phyloP scores from a whole-genome alignment of 2,888 invertebrate genomes.

The Drosophila putrida region DNA sequence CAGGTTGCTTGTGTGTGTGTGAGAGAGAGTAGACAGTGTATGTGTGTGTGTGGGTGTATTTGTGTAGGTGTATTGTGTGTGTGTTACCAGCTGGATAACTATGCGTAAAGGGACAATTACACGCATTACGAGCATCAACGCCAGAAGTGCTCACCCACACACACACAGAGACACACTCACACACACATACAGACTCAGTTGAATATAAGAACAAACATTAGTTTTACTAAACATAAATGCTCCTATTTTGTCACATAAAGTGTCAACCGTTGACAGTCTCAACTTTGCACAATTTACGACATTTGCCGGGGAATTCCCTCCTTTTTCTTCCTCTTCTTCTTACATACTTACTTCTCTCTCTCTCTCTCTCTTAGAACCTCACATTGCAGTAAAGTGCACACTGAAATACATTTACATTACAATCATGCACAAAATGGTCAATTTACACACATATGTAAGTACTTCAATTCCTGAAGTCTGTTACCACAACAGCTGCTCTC shows the following conservation, averaged over 20 bases:
- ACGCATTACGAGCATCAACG: slow-evolving; percentile 49
- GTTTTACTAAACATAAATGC: slow-evolving; percentile 63
- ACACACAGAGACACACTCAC: slow-evolving; percentile 10
- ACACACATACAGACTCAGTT: slow-evolving; percentile 7
- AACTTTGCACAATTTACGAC: slow-evolving; percentile 67
- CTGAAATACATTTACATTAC: slow-evolving; percentile 53
- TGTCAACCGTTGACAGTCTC: slow-evolving; percentile 70
- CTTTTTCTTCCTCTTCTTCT: neutral
- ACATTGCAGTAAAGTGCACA: neutral
- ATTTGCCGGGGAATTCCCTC: slow-evolving; percentile 23
- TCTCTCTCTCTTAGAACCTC: neutral
- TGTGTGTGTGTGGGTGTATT: slow-evolving; percentile 4
- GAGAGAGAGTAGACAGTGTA: slow-evolving; percentile 10
- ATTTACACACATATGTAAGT: neutral
- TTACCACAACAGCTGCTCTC: slow-evolving; percentile 45
- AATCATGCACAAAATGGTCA: slow-evolving; percentile 24
- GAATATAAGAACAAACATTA: slow-evolving; percentile 52
- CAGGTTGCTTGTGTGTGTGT: slow-evolving; percentile 24
- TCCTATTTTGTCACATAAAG: slow-evolving; percentile 67
- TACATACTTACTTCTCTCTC: neutral
- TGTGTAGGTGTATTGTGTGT: slow-evolving; percentile 11
- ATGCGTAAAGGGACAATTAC: slow-evolving; percentile 58
- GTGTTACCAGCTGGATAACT: slow-evolving; percentile 38
- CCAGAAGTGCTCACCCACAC: slow-evolving; percentile 26
- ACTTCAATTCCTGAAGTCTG: slow-evolving; percentile 2